Evolutionary conservation across 2,113 vertebrate species (phyloP).

Genomic region (Cephalopterus ornatus): DNA sequence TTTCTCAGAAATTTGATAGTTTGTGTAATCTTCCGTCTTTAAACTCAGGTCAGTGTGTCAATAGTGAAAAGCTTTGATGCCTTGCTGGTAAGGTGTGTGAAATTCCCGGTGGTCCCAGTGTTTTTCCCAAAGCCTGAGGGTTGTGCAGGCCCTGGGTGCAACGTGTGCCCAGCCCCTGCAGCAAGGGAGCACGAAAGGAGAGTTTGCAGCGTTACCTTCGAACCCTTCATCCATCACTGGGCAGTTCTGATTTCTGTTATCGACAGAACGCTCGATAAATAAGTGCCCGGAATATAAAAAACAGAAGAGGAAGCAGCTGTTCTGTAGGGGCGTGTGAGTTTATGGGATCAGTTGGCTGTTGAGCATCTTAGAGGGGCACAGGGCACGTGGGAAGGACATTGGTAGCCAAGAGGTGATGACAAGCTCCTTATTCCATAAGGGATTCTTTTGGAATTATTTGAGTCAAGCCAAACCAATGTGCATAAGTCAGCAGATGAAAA

Average conservation of each 20-base stretch:
- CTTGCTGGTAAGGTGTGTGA: neutral
- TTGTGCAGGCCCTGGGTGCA: neutral
- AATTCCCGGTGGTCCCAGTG: neutral
- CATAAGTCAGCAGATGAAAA: neutral
- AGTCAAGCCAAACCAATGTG: neutral
- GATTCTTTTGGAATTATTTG: neutral
- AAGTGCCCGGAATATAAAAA: neutral
- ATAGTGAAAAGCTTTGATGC: neutral
- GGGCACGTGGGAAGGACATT: neutral
- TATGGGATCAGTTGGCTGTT: neutral
- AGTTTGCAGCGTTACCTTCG: neutral
- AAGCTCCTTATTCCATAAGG: neutral
- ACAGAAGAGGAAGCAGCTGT: neutral
- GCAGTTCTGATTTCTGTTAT: neutral
- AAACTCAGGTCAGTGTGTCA: neutral
- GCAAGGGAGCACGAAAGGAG: neutral
- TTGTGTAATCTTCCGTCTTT: neutral
- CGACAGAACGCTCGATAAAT: neutral
- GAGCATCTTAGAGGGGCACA: neutral
- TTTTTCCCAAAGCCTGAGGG: neutral
- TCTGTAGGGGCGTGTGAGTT: neutral
- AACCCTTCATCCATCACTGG: neutral
- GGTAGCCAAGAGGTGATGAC: neutral
- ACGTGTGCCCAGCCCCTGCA: neutral
- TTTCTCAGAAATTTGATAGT: neutral